A percentile compares a stretch with the other conserved stretches of the same genome.
phyloP scores from a whole-genome alignment of 2,888 invertebrate species.

The Idaea straminata region DNA sequence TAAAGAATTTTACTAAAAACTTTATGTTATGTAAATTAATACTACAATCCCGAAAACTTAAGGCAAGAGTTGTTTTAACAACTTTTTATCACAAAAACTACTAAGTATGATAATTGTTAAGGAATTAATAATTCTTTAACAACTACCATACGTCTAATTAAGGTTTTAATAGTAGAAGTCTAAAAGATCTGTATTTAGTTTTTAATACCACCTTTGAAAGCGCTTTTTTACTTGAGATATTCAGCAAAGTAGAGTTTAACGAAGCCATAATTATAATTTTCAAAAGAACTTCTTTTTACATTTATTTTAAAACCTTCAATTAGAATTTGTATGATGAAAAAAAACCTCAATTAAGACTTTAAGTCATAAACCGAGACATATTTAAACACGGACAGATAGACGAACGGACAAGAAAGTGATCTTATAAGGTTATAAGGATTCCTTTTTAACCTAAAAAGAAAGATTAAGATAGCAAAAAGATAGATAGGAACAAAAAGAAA shows the following conservation, averaged over 20 bases:
- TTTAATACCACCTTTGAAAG: slow-evolving; percentile 58
- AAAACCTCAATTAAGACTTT: neutral
- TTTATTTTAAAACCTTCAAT: slow-evolving; percentile 61
- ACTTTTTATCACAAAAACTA: too few species aligned
- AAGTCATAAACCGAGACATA: neutral
- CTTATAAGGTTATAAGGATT: too few species aligned
- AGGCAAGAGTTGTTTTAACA: too few species aligned
- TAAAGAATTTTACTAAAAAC: neutral
- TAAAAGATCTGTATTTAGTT: slow-evolving; percentile 54
- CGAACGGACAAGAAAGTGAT: too few species aligned
- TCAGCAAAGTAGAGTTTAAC: slow-evolving; percentile 65
- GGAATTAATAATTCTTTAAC: neutral
- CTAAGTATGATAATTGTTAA: too few species aligned
- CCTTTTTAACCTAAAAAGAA: too few species aligned
- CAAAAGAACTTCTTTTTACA: slow-evolving; percentile 57
- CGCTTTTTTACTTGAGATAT: slow-evolving; percentile 55
- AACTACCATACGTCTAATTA: neutral
- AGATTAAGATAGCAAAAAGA: too few species aligned
- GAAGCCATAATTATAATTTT: slow-evolving; percentile 69
- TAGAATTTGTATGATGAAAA: slow-evolving; percentile 50
- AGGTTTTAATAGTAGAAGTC: slow-evolving; percentile 23
- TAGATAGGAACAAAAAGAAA: too few species aligned
- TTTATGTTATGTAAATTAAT: neutral
- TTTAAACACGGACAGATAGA: too few species aligned
- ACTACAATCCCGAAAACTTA: too few species aligned